A percentile compares a stretch with the other conserved stretches of the same genome.
Conservation (phyloP, 1,140 invertebrate genomes). For the Catajapyx aquilonaris region DNA sequence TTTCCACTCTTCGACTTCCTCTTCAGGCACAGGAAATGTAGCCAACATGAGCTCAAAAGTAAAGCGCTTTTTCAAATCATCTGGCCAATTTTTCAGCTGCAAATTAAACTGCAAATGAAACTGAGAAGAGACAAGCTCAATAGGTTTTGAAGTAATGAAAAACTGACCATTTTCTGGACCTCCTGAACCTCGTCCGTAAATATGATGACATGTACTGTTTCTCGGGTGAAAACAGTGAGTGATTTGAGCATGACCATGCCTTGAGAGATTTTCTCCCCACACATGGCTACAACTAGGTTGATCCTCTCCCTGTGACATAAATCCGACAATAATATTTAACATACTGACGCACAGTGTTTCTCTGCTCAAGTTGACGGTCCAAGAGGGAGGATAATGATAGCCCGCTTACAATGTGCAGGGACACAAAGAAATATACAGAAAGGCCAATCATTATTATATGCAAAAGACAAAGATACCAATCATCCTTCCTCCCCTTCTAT, state of each 20-base stretch:
- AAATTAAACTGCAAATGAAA: background rate
- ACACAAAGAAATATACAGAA: too few relatives aligned
- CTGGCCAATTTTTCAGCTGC: conserved; percentile 43
- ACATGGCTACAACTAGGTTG: conserved; percentile 43
- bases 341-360: too few relatives aligned
- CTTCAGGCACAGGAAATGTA: conserved; percentile 49
- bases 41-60: conserved; percentile 49
- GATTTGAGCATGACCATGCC: conserved; percentile 74
- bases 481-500: too few relatives aligned
- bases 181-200: conserved; percentile 50
- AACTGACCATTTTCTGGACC: conserved; percentile 53
- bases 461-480: too few relatives aligned
- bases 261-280: conserved; percentile 44
- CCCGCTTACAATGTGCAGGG: too few relatives aligned
- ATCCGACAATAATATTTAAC: too few relatives aligned
- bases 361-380: too few relatives aligned
- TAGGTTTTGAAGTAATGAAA: conserved; percentile 8
- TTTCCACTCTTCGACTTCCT: conserved; percentile 53
- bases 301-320: too few relatives aligned
- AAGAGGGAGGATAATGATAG: too few relatives aligned
- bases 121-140: background rate
- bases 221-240: conserved; percentile 46
- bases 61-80: conserved; percentile 37
- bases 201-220: conserved; percentile 47
- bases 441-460: too few relatives aligned